Conservation (phyloP, 2,797 vertebrate species). For the Myiotriccus ornatus region DNA sequence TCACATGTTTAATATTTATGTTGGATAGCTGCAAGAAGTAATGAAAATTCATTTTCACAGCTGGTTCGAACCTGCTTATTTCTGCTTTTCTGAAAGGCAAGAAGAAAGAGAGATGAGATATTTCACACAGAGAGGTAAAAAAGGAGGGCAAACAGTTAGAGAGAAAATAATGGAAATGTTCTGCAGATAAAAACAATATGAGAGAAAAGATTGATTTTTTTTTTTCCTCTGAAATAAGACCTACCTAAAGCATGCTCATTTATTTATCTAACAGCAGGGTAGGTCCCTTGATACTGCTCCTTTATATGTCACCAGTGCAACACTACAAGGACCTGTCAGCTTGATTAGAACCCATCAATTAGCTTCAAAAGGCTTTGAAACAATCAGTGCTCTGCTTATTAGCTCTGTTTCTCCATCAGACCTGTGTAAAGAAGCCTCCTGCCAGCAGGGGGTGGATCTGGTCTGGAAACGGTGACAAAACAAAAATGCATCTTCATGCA, state of each 20-base stretch:
- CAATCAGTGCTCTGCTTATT: neutral
- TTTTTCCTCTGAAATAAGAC: neutral
- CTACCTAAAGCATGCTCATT: neutral
- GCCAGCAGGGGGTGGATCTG: slow-evolving; percentile 55
- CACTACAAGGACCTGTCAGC: neutral
- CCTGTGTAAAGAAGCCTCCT: slow-evolving; percentile 1
- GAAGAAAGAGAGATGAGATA: neutral
- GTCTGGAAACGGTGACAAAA: slow-evolving; percentile 16
- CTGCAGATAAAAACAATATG: neutral
- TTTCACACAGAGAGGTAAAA: neutral
- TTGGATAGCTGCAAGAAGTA: slow-evolving; percentile 7
- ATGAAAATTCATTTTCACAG: slow-evolving; percentile 53
- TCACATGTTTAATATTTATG: slow-evolving; percentile 41
- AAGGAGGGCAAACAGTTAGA: neutral
- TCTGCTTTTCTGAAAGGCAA: slow-evolving; percentile 17
- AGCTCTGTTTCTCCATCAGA: neutral
- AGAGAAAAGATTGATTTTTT: neutral
- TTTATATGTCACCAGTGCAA: neutral
- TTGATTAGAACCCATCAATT: slow-evolving; percentile 12
- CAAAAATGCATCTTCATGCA: neutral
- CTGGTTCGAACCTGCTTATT: slow-evolving; percentile 24
- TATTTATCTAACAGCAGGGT: slow-evolving; percentile 9
- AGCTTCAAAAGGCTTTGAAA: neutral
- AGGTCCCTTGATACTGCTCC: neutral
- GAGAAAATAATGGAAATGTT: slow-evolving; percentile 22